Evolutionary conservation across 2,797 vertebrate genomes (phyloP).

Genomic region (Syndactyla subalaris): DNA sequence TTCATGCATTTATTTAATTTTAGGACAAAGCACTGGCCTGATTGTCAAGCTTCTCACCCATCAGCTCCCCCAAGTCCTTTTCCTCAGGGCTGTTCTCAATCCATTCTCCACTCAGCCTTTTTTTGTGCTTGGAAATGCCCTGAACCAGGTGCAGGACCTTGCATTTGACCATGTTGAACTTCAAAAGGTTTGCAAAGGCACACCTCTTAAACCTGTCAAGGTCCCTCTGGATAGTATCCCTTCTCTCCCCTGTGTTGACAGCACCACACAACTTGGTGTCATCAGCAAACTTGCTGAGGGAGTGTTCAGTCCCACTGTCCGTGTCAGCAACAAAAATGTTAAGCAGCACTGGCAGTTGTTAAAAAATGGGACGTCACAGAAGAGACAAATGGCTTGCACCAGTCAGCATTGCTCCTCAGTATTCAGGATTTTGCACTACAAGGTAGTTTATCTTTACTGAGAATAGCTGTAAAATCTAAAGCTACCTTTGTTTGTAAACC

Average conservation of each 20-base stretch:
- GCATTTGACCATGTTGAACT: neutral
- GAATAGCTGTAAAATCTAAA: neutral
- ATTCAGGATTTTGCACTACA: neutral
- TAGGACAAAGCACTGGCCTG: neutral
- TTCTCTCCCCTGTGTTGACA: neutral
- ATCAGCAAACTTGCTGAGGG: neutral
- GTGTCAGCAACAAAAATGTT: neutral
- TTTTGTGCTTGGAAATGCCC: neutral
- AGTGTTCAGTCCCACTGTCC: neutral
- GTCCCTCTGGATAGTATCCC: neutral
- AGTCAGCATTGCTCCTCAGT: neutral
- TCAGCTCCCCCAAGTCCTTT: neutral
- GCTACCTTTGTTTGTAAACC: neutral
- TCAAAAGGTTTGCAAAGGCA: accelerated
- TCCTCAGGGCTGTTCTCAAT: neutral
- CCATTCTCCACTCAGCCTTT: neutral
- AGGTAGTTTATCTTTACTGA: neutral
- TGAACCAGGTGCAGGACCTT: neutral
- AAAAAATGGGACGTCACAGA: neutral
- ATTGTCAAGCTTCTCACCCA: neutral
- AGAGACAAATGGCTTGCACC: neutral
- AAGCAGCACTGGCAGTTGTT: accelerated
- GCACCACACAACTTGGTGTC: neutral
- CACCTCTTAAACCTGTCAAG: neutral
- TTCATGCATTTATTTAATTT: neutral